These are phyloP conservation scores for Mnemiopsis leidyi DNA, from an alignment of 37 sponge, comb jelly and placozoan species.

Conservation along the genomic window DNA sequence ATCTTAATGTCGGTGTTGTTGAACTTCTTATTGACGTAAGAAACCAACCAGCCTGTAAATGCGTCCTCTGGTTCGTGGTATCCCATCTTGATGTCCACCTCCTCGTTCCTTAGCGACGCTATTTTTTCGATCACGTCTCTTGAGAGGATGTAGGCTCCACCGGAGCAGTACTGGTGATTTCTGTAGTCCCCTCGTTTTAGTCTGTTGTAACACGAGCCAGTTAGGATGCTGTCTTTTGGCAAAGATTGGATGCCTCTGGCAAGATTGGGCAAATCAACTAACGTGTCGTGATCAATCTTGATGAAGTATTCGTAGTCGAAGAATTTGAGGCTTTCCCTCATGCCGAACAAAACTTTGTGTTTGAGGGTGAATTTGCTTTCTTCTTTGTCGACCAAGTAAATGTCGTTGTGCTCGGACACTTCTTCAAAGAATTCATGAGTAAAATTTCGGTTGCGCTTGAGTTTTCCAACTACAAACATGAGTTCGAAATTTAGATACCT, in stretches of 20 bases:
- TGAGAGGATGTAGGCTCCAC: slow-evolving; percentile 9
- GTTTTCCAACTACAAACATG: neutral
- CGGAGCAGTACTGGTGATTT: neutral
- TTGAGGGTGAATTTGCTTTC: neutral
- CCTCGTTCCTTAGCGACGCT: neutral
- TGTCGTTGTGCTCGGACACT: neutral
- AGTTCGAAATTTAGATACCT: neutral
- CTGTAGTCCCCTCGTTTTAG: neutral
- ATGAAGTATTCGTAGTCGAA: neutral
- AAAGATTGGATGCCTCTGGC: neutral
- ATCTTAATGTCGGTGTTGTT: neutral
- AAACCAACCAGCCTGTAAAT: neutral
- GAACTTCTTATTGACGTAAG: neutral
- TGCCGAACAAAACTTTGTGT: neutral
- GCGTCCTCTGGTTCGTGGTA: neutral
- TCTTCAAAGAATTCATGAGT: neutral
- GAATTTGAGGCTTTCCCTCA: neutral
- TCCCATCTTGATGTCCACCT: neutral
- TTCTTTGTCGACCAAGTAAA: neutral
- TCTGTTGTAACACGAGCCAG: neutral
- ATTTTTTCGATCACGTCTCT: neutral
- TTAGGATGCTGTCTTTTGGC: neutral
- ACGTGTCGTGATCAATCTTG: slow-evolving; percentile 17
- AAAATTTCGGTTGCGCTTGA: neutral
- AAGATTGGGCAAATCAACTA: neutral